A percentile compares a stretch with the other conserved stretches of the same genome.
These are phyloP conservation scores for Ophioderma brevispina DNA, from an alignment of 35 echinoderm and acorn worm species.

Conservation along the genomic window DNA sequence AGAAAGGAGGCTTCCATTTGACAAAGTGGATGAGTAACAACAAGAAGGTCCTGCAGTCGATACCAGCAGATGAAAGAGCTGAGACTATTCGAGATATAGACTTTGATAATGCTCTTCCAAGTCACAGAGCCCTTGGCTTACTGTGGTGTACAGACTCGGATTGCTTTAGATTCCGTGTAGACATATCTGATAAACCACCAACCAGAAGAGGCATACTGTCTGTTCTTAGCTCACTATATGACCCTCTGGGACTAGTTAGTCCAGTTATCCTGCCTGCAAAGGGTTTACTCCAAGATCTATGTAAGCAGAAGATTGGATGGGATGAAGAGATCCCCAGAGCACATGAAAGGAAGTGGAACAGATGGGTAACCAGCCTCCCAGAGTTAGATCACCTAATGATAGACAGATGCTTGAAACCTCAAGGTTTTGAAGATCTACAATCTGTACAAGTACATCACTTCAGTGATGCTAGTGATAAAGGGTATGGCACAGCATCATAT, in stretches of 20 bases:
- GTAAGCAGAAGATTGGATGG: slow-evolving; percentile 49
- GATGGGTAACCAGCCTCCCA: slow-evolving; percentile 41
- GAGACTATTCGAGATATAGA: neutral
- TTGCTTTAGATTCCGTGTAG: slow-evolving; percentile 12
- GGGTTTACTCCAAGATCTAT: slow-evolving; percentile 50
- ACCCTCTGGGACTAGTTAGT: slow-evolving; percentile 49
- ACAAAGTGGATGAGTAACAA: slow-evolving; percentile 65
- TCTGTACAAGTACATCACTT: slow-evolving; percentile 66
- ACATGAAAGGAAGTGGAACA: slow-evolving; percentile 41
- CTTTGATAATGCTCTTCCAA: neutral
- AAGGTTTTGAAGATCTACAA: slow-evolving; percentile 9
- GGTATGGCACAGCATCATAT: slow-evolving; percentile 58
- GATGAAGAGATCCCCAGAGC: slow-evolving; percentile 41
- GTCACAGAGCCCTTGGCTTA: slow-evolving; percentile 40
- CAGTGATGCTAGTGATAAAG: slow-evolving; percentile 46
- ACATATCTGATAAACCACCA: neutral
- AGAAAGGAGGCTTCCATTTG: slow-evolving; percentile 41
- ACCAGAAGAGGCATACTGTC: neutral
- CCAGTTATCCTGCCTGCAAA: slow-evolving; percentile 65
- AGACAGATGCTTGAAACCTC: slow-evolving; percentile 53
- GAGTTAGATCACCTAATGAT: slow-evolving; percentile 25
- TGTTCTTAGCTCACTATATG: slow-evolving; percentile 47
- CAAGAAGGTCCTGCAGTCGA: slow-evolving; percentile 22
- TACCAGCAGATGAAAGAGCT: neutral
- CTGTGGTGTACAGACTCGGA: slow-evolving; percentile 34